A percentile compares a stretch with the other conserved stretches of the same genome.
Evolutionary conservation across 2,888 invertebrate genomes (phyloP).

Genomic region (Trachelus stipa): DNA sequence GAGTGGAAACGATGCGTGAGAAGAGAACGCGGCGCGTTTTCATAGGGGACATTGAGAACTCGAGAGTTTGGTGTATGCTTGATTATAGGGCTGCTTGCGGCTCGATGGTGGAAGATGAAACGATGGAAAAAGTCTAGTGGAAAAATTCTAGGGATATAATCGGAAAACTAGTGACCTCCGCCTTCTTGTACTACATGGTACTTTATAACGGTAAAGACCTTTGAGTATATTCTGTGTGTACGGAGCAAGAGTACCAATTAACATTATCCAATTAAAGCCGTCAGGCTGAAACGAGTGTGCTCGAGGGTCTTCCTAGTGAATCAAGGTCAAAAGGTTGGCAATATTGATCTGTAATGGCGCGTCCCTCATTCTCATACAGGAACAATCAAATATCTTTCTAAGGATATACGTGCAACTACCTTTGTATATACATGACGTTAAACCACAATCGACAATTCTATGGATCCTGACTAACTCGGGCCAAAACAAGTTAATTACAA

Average conservation of each 20-base stretch:
- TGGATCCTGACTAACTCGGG: neutral
- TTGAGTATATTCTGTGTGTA: neutral
- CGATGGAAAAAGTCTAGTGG: neutral
- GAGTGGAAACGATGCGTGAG: constrained; percentile 23
- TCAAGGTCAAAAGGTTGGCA: neutral
- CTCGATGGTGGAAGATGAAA: neutral
- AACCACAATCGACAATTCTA: neutral
- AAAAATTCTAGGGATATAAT: neutral
- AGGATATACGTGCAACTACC: neutral
- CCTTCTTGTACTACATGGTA: neutral
- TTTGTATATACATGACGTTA: neutral
- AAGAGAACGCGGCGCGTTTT: neutral
- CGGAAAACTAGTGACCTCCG: neutral
- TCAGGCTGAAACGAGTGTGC: neutral
- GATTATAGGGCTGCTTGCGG: neutral
- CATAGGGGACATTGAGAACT: neutral
- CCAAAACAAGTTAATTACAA: constrained; percentile 43
- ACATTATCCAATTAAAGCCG: constrained; percentile 54
- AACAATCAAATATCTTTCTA: neutral
- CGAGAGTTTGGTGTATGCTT: neutral
- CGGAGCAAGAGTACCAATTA: constrained; percentile 10
- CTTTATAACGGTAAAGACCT: neutral
- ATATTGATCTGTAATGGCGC: neutral
- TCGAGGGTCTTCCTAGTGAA: neutral
- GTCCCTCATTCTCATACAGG: neutral